Conservation (phyloP, 2,113 vertebrate species). For the Spea bombifrons region DNA sequence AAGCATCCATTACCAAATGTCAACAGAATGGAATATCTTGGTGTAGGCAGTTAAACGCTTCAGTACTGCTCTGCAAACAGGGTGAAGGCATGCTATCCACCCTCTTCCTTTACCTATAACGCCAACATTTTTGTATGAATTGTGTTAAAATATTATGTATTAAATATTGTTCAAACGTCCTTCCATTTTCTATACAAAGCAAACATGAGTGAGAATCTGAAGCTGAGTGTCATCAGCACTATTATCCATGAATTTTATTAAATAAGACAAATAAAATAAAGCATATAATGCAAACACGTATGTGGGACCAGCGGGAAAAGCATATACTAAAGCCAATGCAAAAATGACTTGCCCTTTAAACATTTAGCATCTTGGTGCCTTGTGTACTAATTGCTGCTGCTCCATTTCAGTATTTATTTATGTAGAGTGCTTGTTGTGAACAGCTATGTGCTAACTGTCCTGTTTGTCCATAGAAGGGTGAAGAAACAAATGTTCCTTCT, state of each 20-base stretch:
- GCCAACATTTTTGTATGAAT: too few species aligned
- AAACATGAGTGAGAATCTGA: too few species aligned
- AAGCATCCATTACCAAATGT: too few species aligned
- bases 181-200: too few species aligned
- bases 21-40: too few species aligned
- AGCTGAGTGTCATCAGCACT: neutral
- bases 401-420: neutral
- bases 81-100: too few species aligned
- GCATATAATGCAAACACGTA: neutral
- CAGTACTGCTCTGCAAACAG: too few species aligned
- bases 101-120: too few species aligned
- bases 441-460: neutral
- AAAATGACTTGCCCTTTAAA: neutral
- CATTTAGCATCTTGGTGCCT: neutral
- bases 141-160: too few species aligned
- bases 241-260: neutral
- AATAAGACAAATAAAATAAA: neutral
- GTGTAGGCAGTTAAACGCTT: too few species aligned
- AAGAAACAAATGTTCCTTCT: neutral
- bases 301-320: neutral
- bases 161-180: too few species aligned
- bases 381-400: constrained; percentile 1
- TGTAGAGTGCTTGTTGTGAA: neutral
- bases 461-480: neutral
- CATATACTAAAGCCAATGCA: neutral